Base-by-base conservation (phyloP, 2,113 vertebrate genomes). In the Axis porcinus region DNA sequence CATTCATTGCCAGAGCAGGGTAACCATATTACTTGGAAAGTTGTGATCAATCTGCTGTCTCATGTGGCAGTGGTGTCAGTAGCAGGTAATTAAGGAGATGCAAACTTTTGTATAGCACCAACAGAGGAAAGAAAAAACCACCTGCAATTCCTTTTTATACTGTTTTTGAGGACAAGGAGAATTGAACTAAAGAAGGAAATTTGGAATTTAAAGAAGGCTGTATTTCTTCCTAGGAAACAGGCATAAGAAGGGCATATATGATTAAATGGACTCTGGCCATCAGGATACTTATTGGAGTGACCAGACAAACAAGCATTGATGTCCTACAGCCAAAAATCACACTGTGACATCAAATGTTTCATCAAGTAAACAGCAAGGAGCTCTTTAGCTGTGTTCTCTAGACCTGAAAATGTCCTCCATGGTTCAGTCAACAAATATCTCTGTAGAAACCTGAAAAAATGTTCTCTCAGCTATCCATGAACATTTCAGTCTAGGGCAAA, bases 281-380 rank as follows among this genome's bases (percentile, higher is more conserved):
- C 67, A 40, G 50, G 57, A 33, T 33, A 52, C 21, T 88, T 86
- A 85, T 47, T 86, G 74, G 54, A 25, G 25, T 85, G 16, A 89
- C n/a, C 16, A 84, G 76, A 97, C 54, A 79, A 92, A 92, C 93
- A 54, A 86, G 54, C 67, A 52, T 33, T 74, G 55, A 76, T 78
- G 47, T 58, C 74, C 70, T 81, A 28, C n/a, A 96, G 96, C 81
- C 43, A 60, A n/a, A 94, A 87, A 84, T 58, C 89, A 90, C 50
- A 50, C 76, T 93, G 86, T 1, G 55, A 87, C 52, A 91, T 64
- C 95, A 96, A 36, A 82, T 85, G 28, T 96, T 89, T 96, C 74
- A 95, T 96, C 74, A 86, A 79, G 89, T 45, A 87, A 84, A 96
- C 87, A 89, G 86, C 92, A 96, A 70, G 91, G 54, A 43, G 36